phyloP scores from a whole-genome alignment of 2,113 vertebrate species.

The Hipposideros armiger region DNA sequence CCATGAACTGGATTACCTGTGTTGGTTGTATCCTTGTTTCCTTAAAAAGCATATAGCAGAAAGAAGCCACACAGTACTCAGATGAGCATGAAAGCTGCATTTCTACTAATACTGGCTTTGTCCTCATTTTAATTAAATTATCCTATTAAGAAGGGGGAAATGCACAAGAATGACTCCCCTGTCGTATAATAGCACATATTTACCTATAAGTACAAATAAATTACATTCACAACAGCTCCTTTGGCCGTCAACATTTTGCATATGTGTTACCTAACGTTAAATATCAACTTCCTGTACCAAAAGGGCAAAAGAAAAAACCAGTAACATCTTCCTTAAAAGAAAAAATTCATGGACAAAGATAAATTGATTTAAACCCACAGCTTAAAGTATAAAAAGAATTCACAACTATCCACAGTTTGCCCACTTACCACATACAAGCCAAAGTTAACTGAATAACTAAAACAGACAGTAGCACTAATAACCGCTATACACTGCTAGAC shows the following conservation, averaged over 20 bases:
- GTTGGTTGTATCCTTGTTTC: background rate
- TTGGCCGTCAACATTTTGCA: constrained; percentile 45
- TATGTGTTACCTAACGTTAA: constrained; percentile 10
- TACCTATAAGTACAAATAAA: constrained; percentile 42
- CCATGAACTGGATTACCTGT: background rate
- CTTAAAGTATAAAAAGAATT: background rate
- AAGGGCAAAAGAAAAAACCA: background rate
- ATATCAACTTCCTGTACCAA: constrained; percentile 57
- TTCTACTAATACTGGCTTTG: background rate
- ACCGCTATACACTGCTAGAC: background rate
- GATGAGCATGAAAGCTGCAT: background rate
- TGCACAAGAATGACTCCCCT: background rate
- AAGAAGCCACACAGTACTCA: background rate
- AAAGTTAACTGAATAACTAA: constrained; percentile 28
- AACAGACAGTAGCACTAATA: background rate
- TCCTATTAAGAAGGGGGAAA: background rate
- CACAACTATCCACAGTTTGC: background rate
- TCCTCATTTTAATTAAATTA: background rate
- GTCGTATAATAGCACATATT: background rate
- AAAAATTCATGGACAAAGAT: background rate
- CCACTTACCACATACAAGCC: background rate
- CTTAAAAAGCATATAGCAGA: background rate
- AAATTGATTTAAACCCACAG: background rate
- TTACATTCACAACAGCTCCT: constrained; percentile 28
- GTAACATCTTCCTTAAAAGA: background rate